Conservation (phyloP, 2,888 invertebrate genomes). For the Hanleya hanleyi region DNA sequence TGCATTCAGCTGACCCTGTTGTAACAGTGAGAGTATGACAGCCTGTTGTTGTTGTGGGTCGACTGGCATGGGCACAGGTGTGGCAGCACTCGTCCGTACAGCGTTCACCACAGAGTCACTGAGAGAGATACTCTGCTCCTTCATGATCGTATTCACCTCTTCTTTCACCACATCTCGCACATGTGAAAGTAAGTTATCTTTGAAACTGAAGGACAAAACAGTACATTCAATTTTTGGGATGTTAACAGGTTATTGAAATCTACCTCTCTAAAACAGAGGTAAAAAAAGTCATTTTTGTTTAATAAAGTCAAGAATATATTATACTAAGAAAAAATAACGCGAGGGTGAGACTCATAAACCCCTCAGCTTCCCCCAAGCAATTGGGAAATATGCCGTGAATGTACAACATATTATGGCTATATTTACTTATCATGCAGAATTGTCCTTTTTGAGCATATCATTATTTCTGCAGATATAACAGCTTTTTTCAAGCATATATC, state of each 20-base stretch:
- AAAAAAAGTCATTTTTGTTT: background rate
- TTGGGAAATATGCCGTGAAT: too few relatives aligned
- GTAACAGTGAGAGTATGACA: conserved; percentile 79
- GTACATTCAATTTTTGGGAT: background rate
- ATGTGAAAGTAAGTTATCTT: conserved; percentile 67
- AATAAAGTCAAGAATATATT: too few relatives aligned
- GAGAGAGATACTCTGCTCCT: conserved; percentile 78
- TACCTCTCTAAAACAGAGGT: background rate
- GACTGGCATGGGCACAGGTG: conserved; percentile 79
- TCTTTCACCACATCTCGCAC: conserved; percentile 64
- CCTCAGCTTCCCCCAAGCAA: too few relatives aligned
- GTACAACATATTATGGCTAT: too few relatives aligned
- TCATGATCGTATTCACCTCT: conserved; percentile 69
- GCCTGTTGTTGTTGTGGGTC: conserved; percentile 58
- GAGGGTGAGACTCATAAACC: too few relatives aligned
- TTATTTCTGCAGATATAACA: too few relatives aligned
- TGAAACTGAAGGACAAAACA: conserved; percentile 57
- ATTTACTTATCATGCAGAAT: too few relatives aligned
- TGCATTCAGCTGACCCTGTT: conserved; percentile 85
- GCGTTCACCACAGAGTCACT: conserved; percentile 79
- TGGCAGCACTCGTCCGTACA: conserved; percentile 82
- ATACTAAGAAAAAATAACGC: too few relatives aligned
- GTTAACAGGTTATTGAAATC: background rate
- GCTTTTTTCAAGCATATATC: too few relatives aligned
- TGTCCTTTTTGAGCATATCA: too few relatives aligned